Base-by-base conservation (phyloP, 2,113 vertebrate genomes). In the Apistogramma diplotaenia region DNA sequence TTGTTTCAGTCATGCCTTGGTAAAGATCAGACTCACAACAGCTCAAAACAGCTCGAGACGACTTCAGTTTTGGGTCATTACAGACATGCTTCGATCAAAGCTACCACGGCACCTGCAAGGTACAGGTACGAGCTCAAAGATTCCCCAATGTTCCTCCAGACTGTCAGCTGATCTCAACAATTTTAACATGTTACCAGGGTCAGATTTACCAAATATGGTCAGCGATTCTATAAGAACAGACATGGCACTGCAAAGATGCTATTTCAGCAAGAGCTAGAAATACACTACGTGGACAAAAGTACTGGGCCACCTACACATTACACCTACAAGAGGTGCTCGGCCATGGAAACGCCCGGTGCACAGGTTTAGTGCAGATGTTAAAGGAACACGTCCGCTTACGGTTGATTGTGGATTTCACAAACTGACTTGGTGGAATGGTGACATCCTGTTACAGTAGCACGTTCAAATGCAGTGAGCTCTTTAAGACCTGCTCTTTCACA, bases 81-180 rank as follows among this genome's bases (percentile, higher is more conserved):
- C 61, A 82, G 77, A 67, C 87, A 88, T 90, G 82, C 84, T 88
- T 71, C 27, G 19, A 49, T 57, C 67, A 79, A 71, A 59, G 31
- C 55, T 21, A 51, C 81, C 57, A 18, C 3, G 53, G 75, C 77
- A 79, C 74, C 76, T 83, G 87, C 84, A 79, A 84, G 29, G 43
- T 70, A 79, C 78, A 84, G 29, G 43, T 70, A 79, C 78, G 84
- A 77, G 77, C 75, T 87, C 82, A 80, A 25, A 86, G 35, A 84
- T 76, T 70, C 49, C 49, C 78, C 76, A 33, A 35, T 77, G 54
- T 77, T 71, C 6, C 49, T 76, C 79, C 58, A 77, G 83, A 85
- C 87, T 90, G 86, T 92, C 86, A 81, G 87, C 71, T 31, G 58
- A 81, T 78, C 25, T 58, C 19, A 49, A 51, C 31, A 58, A 27